Evolutionary conservation across 64 coral and sea anemone genomes (phyloP).

Genomic region (Platygyra sinensis): DNA sequence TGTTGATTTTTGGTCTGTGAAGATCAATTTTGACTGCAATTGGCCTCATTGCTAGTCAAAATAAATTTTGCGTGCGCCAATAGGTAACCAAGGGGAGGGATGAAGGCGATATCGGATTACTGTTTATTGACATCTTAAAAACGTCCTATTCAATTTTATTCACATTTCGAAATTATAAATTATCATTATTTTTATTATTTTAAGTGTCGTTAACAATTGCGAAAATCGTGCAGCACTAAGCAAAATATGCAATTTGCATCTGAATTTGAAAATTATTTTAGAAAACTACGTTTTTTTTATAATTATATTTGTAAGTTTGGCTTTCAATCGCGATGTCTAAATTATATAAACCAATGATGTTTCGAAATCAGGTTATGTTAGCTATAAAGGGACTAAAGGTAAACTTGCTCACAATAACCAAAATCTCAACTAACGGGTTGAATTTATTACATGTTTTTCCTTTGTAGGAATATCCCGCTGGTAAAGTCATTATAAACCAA

Average conservation of each 20-base stretch:
- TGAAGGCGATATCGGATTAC: not conserved
- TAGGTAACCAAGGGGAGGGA: not conserved
- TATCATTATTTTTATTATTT: too few species aligned
- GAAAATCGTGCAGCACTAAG: not conserved
- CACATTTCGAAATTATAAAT: too few species aligned
- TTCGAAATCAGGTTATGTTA: too few species aligned
- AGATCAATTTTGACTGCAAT: not conserved
- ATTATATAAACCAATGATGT: too few species aligned
- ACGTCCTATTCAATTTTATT: too few species aligned
- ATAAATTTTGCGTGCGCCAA: not conserved
- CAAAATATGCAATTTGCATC: not conserved
- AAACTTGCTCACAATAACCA: too few species aligned
- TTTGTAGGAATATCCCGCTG: conserved; percentile 89
- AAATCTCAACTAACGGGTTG: too few species aligned
- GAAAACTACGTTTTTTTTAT: not conserved
- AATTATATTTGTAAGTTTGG: too few species aligned
- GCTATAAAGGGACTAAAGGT: too few species aligned
- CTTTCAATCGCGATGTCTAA: too few species aligned
- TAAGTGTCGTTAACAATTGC: too few species aligned
- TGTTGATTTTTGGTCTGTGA: not conserved
- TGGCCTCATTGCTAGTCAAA: conserved; percentile 8
- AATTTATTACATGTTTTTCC: not conserved
- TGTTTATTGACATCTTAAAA: not conserved
- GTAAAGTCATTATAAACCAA: conserved; percentile 83
- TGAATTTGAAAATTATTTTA: not conserved